Base-by-base conservation (phyloP, 2,113 vertebrate genomes). In the Trinectes maculatus region DNA sequence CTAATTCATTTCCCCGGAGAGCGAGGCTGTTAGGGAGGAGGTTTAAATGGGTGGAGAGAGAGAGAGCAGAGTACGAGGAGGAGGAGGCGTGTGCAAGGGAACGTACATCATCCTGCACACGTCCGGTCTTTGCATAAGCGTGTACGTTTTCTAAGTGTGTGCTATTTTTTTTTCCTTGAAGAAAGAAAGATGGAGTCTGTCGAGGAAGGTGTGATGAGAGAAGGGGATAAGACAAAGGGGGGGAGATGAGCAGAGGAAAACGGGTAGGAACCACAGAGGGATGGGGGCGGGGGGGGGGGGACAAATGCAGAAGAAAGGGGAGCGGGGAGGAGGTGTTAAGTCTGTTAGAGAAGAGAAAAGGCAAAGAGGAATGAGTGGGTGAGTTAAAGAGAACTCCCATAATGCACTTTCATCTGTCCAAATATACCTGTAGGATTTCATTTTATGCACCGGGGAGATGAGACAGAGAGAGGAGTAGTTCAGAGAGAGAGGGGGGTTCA, bases 1-100 rank as follows among this genome's bases (percentile, higher is more conserved):
- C 82, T 89, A 87, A 91, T 89, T 90, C 85, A 92, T 92, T 89
- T 89, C 86, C 83, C 86, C 10, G 21, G 74, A 84, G 85, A 75
- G 62, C 2, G 21, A 56, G 56, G 36, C 42, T 75, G 62, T 67
- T 77, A 83, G 55, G 51, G 65, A 40, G 72, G 69, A 31, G 48
- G 59, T 25, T 66, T 54, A 75, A 88, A 74, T 65, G 36, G 40
- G 73, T 72, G 74, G 61, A 82, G 59, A 39, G 29, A 11, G 67
- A 57, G 54, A 40, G 26, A n/a, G n/a, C n/a, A n/a, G n/a, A n/a
- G n/a, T n/a, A n/a, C n/a, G 51, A 62, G 64, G 26, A 47, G 36
- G 40, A 63, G 34, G 66, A 18, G 29, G 67, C 58, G 42, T 46
- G 51, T 37, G 47, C 15, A 10, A 18, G 71, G 26, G 18, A 77